phyloP scores from a whole-genome alignment of 2,113 vertebrate genomes.

The Caranx melampygus region DNA sequence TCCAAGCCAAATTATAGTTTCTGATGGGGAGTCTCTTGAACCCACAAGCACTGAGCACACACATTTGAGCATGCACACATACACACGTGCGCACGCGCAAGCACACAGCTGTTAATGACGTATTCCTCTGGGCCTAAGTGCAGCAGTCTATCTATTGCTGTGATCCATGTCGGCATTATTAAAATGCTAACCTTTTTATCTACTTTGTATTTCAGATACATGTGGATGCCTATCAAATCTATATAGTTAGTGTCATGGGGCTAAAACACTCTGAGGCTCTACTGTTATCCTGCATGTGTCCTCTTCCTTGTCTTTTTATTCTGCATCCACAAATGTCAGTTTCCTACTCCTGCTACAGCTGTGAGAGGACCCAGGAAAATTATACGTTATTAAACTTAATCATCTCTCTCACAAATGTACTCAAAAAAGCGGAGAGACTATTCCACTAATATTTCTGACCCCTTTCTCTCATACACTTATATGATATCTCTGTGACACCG shows the following conservation, averaged over 20 bases:
- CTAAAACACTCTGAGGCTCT: no score
- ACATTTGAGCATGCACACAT: constrained; percentile 5
- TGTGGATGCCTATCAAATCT: neutral
- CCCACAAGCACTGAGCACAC: constrained; percentile 28
- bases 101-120: constrained; percentile 16
- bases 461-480: no score
- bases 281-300: no score
- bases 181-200: constrained; percentile 37
- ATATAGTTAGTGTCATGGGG: neutral
- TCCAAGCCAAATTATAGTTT: constrained; percentile 33
- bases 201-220: constrained; percentile 40
- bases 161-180: constrained; percentile 12
- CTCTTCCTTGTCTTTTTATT: no score
- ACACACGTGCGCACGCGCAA: neutral
- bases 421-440: no score
- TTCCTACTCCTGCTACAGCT: no score
- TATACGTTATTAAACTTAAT: no score
- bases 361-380: no score
- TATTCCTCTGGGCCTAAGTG: constrained; percentile 18
- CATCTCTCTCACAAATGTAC: no score
- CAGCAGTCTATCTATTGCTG: neutral
- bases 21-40: constrained; percentile 31
- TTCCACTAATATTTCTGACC: no score
- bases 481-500: no score
- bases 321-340: no score